Conservation (phyloP, 2,113 vertebrate species). For the Dermatemys mawii region DNA sequence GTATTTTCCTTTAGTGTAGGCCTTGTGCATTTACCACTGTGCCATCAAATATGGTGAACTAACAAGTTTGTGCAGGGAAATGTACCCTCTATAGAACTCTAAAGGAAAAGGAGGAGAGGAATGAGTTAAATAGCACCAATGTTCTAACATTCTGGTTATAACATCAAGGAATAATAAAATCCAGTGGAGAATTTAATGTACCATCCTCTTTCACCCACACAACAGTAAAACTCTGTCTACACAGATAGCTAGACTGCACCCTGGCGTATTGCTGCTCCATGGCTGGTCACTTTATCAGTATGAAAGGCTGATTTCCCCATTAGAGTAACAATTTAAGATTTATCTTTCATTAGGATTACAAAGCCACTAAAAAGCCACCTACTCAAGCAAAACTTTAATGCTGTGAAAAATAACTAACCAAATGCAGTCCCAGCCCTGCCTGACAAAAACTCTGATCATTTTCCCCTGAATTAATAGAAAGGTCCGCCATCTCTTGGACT, state of each 20-base stretch:
- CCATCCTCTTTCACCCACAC: not conserved
- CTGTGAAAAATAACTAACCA: constrained; percentile 3
- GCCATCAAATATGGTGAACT: not conserved
- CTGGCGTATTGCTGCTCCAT: not conserved
- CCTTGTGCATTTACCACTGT: not conserved
- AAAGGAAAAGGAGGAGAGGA: not conserved
- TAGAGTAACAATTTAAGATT: constrained; percentile 35
- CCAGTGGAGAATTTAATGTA: not conserved
- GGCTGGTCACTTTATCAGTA: constrained; percentile 1
- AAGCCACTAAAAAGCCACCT: constrained; percentile 42
- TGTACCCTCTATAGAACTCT: not conserved
- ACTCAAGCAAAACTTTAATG: constrained; percentile 44
- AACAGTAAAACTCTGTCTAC: not conserved
- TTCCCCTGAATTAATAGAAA: constrained; percentile 1
- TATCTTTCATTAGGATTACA: constrained; percentile 33
- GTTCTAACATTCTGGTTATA: not conserved
- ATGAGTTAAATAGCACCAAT: not conserved
- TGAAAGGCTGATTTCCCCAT: constrained; percentile 14
- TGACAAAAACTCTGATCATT: constrained; percentile 17
- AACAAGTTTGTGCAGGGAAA: not conserved
- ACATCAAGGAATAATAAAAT: not conserved
- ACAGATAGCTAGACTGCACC: not conserved
- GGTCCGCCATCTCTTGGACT: not conserved
- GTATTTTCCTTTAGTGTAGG: not conserved
- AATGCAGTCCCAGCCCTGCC: not conserved